phyloP scores from a whole-genome alignment of 2,113 vertebrate species.

The Mionectes macconnelli region DNA sequence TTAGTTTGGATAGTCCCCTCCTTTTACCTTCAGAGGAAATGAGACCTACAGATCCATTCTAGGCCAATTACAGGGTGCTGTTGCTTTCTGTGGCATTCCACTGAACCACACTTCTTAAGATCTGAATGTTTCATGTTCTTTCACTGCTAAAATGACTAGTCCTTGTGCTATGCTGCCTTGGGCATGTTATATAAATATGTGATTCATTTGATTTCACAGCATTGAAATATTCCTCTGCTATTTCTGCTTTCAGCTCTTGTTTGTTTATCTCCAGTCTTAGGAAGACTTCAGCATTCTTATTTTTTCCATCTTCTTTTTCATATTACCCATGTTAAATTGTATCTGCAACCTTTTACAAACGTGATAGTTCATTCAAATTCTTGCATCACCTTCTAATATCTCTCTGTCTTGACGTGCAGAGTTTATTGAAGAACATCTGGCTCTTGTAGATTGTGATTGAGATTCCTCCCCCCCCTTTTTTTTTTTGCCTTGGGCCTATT shows the following conservation, averaged over 20 bases:
- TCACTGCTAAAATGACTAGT: background rate
- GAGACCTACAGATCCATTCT: background rate
- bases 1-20: background rate
- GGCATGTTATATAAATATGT: background rate
- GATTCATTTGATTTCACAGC: background rate
- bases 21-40: background rate
- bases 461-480: no score
- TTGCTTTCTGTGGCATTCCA: background rate
- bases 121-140: background rate
- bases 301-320: background rate
- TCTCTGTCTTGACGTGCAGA: background rate
- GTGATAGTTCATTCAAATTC: background rate
- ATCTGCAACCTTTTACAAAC: background rate
- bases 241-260: background rate
- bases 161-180: background rate
- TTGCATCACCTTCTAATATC: background rate
- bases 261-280: background rate
- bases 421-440: background rate
- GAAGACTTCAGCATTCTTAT: background rate
- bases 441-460: background rate
- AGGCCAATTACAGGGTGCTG: background rate
- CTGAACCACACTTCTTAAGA: background rate
- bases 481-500: background rate
- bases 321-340: background rate
- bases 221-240: background rate